Conservation (phyloP, 2,113 vertebrate species). For the Tragelaphus buxtoni region DNA sequence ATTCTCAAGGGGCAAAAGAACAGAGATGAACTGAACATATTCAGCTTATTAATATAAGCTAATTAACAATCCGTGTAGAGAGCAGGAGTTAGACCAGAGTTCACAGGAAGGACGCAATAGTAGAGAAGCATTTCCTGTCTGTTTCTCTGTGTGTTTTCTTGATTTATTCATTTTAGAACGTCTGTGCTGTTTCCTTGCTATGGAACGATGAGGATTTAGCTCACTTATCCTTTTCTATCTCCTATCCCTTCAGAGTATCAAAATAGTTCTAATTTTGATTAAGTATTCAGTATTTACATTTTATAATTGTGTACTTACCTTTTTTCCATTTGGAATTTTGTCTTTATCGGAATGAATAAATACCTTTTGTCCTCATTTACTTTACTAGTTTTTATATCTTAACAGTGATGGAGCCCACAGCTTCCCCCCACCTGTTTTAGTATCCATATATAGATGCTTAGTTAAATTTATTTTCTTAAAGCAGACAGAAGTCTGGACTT, state of each 20-base stretch:
- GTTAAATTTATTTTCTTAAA: background rate
- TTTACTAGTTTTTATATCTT: background rate
- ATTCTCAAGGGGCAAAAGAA: background rate
- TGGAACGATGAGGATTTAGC: background rate
- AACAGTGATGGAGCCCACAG: background rate
- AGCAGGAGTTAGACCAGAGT: background rate
- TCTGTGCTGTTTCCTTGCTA: background rate
- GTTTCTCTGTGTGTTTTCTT: background rate
- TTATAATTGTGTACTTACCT: background rate
- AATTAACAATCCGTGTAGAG: background rate
- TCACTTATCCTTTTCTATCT: background rate
- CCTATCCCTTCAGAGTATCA: background rate
- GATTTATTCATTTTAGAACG: background rate
- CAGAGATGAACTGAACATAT: background rate
- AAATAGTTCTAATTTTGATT: background rate
- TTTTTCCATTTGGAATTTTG: background rate
- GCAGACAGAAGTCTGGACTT: background rate
- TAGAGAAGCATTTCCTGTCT: background rate
- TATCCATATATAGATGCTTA: background rate
- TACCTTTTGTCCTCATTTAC: background rate
- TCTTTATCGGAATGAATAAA: background rate
- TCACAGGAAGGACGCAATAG: background rate
- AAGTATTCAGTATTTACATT: background rate
- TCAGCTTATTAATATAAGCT: background rate
- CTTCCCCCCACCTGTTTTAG: background rate